A percentile compares a stretch with the other conserved stretches of the same genome.
Conservation (phyloP, 2,888 invertebrate species). For the Ephialtes manifestator region DNA sequence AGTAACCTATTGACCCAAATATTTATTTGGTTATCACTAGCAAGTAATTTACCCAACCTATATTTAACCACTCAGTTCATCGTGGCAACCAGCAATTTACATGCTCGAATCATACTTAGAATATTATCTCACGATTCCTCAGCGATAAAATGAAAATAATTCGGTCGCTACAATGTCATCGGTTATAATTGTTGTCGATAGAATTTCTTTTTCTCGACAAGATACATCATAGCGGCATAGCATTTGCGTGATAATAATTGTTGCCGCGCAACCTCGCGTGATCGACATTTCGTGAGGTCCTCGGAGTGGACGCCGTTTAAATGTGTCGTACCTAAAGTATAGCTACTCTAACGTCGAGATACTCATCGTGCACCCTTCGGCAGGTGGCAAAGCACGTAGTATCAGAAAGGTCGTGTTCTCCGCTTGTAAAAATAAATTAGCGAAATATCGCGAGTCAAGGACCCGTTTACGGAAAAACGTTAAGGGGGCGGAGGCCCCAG, state of each 20-base stretch:
- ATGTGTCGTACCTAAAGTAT: neutral
- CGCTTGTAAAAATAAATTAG: constrained; percentile 26
- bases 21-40: too few relatives aligned
- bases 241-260: constrained; percentile 17
- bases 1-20: too few relatives aligned
- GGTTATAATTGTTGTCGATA: neutral
- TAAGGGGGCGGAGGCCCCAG: neutral
- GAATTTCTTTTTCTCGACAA: constrained; percentile 15
- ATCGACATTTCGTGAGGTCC: constrained; percentile 36
- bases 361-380: constrained; percentile 28
- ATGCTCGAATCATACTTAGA: neutral
- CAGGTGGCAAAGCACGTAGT: neutral
- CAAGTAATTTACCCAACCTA: neutral
- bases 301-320: neutral
- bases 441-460: constrained; percentile 45
- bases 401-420: neutral
- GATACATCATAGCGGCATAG: constrained; percentile 20
- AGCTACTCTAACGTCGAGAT: constrained; percentile 4
- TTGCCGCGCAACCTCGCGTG: constrained; percentile 48
- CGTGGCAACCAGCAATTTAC: neutral
- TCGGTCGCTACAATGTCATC: neutral
- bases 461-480: constrained; percentile 19
- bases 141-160: neutral
- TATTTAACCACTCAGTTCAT: neutral
- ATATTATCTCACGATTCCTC: neutral